Conservation (phyloP, 1,140 invertebrate genomes). For the Caenorhabditis brenneri region DNA sequence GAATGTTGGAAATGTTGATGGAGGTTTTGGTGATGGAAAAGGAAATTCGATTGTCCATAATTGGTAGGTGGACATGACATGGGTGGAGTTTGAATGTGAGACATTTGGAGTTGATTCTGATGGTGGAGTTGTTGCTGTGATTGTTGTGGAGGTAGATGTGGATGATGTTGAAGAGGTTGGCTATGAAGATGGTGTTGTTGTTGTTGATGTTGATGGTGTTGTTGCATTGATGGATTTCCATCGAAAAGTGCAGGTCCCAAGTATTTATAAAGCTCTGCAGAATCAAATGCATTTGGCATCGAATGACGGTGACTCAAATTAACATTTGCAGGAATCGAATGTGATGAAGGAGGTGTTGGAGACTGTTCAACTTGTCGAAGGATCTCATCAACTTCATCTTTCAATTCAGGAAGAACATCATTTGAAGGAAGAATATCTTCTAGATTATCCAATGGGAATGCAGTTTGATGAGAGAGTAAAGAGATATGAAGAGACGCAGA, state of each 20-base stretch:
- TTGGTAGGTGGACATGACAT: not conserved
- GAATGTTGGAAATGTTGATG: slow-evolving; percentile 6
- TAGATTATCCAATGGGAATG: slow-evolving; percentile 41
- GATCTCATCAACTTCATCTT: slow-evolving; percentile 57
- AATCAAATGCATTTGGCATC: slow-evolving; percentile 32
- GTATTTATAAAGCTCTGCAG: slow-evolving; percentile 41
- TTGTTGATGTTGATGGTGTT: not conserved
- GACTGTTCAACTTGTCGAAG: slow-evolving; percentile 52
- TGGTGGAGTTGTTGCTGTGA: not conserved
- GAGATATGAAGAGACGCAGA: slow-evolving; percentile 42
- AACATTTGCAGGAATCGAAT: slow-evolving; percentile 5
- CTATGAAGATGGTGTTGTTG: too few relatives aligned
- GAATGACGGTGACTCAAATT: not conserved
- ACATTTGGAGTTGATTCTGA: slow-evolving; percentile 1
- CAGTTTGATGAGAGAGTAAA: slow-evolving; percentile 1
- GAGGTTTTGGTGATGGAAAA: slow-evolving; percentile 27
- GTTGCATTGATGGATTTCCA: not conserved
- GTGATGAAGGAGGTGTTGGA: not conserved
- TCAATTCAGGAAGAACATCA: slow-evolving; percentile 48
- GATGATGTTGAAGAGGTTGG: not conserved
- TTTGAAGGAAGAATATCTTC: slow-evolving; percentile 44
- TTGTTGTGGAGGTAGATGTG: not conserved
- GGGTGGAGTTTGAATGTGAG: not conserved
- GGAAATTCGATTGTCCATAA: slow-evolving; percentile 18
- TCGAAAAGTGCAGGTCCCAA: slow-evolving; percentile 33